Conservation (phyloP, 2,888 invertebrate species). For the Megastigmus dorsalis region DNA sequence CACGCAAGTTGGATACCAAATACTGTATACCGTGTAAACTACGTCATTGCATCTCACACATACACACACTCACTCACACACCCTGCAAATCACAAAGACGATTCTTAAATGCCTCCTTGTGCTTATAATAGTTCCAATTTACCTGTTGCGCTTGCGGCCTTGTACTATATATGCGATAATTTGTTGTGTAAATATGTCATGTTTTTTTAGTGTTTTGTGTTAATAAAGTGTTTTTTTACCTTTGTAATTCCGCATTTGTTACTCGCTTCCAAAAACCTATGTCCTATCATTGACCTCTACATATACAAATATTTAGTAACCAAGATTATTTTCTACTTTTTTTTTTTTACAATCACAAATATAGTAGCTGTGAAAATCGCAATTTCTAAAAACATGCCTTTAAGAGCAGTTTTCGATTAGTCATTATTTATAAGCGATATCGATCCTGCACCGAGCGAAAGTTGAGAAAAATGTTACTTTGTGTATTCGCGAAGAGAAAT, state of each 20-base stretch:
- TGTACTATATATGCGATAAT: constrained; percentile 52
- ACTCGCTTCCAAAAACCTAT: too few relatives aligned
- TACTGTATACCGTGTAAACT: background rate
- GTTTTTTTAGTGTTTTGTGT: constrained; percentile 43
- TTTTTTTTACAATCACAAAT: too few relatives aligned
- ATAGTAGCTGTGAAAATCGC: too few relatives aligned
- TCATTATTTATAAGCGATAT: background rate
- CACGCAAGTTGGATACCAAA: constrained; percentile 10
- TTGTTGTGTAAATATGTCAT: constrained; percentile 57
- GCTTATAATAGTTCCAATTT: too few relatives aligned
- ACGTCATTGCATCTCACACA: background rate
- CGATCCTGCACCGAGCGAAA: constrained; percentile 12
- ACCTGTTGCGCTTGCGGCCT: constrained; percentile 52
- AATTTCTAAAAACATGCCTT: too few relatives aligned
- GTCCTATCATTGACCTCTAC: too few relatives aligned
- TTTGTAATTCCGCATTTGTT: constrained; percentile 25
- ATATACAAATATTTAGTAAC: too few relatives aligned
- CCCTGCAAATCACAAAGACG: too few relatives aligned
- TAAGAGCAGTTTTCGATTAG: background rate
- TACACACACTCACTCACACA: too few relatives aligned
- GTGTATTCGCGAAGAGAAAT: constrained; percentile 18
- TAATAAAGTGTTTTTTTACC: constrained; percentile 47
- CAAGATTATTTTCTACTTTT: too few relatives aligned
- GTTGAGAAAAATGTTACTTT: background rate
- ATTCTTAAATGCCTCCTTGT: too few relatives aligned